Conservation (phyloP, 1,140 invertebrate species). For the Macrocentrus cingulum region DNA sequence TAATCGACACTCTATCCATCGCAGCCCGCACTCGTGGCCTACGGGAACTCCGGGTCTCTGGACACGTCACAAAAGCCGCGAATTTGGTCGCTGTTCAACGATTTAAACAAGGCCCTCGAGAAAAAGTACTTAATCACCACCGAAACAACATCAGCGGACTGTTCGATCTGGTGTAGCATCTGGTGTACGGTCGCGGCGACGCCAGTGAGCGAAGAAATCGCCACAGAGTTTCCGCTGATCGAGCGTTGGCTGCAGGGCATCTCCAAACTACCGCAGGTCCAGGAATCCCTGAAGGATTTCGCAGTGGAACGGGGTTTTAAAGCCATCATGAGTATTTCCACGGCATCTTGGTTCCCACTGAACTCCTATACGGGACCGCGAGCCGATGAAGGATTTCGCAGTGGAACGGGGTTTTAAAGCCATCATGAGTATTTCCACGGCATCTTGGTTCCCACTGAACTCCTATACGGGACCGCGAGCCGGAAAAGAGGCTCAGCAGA, state of each 20-base stretch:
- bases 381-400: conserved; percentile 41
- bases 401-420: conserved; percentile 44
- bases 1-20: conserved; percentile 20
- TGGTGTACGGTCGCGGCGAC: conserved; percentile 62
- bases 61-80: conserved; percentile 43
- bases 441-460: conserved; percentile 51
- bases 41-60: conserved; percentile 38
- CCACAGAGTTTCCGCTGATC: conserved; percentile 53
- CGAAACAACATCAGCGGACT: conserved; percentile 63
- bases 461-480: conserved; percentile 48
- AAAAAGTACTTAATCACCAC: conserved; percentile 53
- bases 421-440: conserved; percentile 42
- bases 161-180: conserved; percentile 67
- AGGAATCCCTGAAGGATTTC: conserved; percentile 47
- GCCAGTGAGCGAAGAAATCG: conserved; percentile 51
- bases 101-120: conserved; percentile 45
- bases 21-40: conserved; percentile 49
- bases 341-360: conserved; percentile 48
- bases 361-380: conserved; percentile 46
- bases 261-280: neutral
- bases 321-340: conserved; percentile 44
- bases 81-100: conserved; percentile 47
- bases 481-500: conserved; percentile 38
- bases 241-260: conserved; percentile 56
- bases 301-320: conserved; percentile 44